Base-by-base conservation (phyloP, 2,888 invertebrate species). In the Endotricha flammealis region DNA sequence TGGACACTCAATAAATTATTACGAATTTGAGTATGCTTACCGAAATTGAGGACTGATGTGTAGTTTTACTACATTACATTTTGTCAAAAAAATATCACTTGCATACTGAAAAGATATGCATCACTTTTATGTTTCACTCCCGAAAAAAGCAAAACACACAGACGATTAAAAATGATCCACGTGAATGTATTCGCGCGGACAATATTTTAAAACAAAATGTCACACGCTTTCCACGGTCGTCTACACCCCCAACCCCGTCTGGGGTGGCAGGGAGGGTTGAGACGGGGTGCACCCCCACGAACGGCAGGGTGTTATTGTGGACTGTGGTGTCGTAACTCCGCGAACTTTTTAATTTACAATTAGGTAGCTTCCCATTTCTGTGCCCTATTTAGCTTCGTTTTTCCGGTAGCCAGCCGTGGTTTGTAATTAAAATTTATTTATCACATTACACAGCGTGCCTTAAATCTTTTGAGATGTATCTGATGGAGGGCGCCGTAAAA, bases 291-390 rank as follows among this genome's bases (percentile, higher is more conserved):
- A 57, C 70, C 61, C 62, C 58, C 50, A 46, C 46, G 67, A 56
- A 56, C 62, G 54, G 59, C 62, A 63, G 81, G 81, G 82, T 79
- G 85, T 83, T 82, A 80, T 77, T 85, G 83, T 83, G 82, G 85
- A 85, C 85, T 85, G 85, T 83, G 85, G 85, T 83, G 83, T 85
- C 80, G 85, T 86, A 85, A 85, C 85, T 86, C 78, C 73, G 79
- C 82, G 83, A 86, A 86, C 85, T 86, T 86, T 86, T 86, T 86
- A 86, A 86, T 86, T 86, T 86, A 86, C 85, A 85, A 86, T 86
- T 85, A 86, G 83, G 83, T 85, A 85, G 85, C 83, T 82, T 83
- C 83, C 79, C 85, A 83, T 85, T 83, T 85, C 83, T 81, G 81
- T 83, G 83, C 74, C 83, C 83, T 85, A 85, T 86, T 85, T 85